Evolutionary conservation across 2,113 vertebrate species (phyloP), one percentile per base, ranked within the genome.

Genomic region (Trichomycterus rosablanca): DNA sequence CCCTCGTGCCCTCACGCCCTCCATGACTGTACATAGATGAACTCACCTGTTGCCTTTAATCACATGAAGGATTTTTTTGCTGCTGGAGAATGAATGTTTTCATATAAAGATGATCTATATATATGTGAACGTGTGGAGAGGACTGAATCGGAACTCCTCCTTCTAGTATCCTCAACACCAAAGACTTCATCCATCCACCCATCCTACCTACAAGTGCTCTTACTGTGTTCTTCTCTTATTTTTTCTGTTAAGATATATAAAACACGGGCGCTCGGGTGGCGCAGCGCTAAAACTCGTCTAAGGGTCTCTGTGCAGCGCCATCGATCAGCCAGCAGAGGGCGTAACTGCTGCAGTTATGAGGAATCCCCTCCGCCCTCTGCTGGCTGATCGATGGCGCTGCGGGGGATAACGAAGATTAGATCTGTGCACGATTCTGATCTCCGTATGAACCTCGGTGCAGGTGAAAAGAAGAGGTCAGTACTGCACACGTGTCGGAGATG

Each of bases 211-310:
- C 32, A 35, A 63, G 39, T 45, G 39, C 26, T 55, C 22, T n/a
- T 20, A 49, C 42, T 56, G 42, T 28, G 28, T 48, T 48, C n/a
- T n/a, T 35, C 15, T 37, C 22, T 63, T 63, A 53, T 63, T 45
- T 44, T 44, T 50, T 35, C 49, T 16, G 49, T 50, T 61, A 11
- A 24, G 9, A 11, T 6, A n/a, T n/a, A n/a, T n/a, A n/a, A n/a
- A n/a, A n/a, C n/a, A n/a, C n/a, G n/a, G n/a, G n/a, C n/a, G n/a
- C n/a, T n/a, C n/a, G n/a, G n/a, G n/a, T n/a, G n/a, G n/a, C n/a
- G n/a, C n/a, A n/a, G n/a, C n/a, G n/a, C n/a, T n/a, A n/a, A n/a
- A n/a, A n/a, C n/a, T n/a, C n/a, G n/a, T n/a, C n/a, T n/a, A n/a
- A n/a, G n/a, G n/a, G n/a, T n/a, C n/a, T n/a, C n/a, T n/a, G n/a